These are phyloP conservation scores for Falco rusticolus DNA, from an alignment of 2,797 vertebrate genomes.

Conservation along the genomic window DNA sequence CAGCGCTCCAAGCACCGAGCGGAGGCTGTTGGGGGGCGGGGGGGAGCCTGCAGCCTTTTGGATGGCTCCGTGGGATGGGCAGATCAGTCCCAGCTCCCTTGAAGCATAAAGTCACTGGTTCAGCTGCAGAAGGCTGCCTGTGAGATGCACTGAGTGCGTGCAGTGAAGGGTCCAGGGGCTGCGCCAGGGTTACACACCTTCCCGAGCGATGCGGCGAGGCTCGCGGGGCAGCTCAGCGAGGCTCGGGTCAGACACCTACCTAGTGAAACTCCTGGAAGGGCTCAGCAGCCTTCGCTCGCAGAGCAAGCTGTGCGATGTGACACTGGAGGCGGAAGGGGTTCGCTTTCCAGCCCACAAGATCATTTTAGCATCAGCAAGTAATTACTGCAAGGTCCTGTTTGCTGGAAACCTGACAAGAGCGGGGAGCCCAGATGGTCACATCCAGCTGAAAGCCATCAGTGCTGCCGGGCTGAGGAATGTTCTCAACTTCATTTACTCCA, in stretches of 20 bases:
- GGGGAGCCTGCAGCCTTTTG: not conserved
- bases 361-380: constrained; percentile 66
- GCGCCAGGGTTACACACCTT: accelerated
- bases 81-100: not conserved
- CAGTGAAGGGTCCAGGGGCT: not conserved
- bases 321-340: constrained; percentile 56
- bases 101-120: not conserved
- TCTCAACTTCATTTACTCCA: constrained; percentile 72
- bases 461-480: constrained; percentile 46
- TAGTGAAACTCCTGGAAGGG: constrained; percentile 39
- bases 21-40: not conserved
- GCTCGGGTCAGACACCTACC: constrained; percentile 38
- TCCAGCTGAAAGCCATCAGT: constrained; percentile 34
- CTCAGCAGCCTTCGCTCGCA: constrained; percentile 2
- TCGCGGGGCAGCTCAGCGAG: not conserved
- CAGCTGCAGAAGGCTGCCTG: not conserved
- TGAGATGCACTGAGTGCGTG: not conserved
- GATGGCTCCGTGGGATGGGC: not conserved
- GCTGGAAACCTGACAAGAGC: not conserved
- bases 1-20: accelerated
- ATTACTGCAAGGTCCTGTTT: constrained; percentile 69
- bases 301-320: constrained; percentile 46
- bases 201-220: not conserved
- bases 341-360: constrained; percentile 67
- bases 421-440: accelerated